phyloP scores from a whole-genome alignment of 2,888 invertebrate genomes.

The Piscicola geometra region DNA sequence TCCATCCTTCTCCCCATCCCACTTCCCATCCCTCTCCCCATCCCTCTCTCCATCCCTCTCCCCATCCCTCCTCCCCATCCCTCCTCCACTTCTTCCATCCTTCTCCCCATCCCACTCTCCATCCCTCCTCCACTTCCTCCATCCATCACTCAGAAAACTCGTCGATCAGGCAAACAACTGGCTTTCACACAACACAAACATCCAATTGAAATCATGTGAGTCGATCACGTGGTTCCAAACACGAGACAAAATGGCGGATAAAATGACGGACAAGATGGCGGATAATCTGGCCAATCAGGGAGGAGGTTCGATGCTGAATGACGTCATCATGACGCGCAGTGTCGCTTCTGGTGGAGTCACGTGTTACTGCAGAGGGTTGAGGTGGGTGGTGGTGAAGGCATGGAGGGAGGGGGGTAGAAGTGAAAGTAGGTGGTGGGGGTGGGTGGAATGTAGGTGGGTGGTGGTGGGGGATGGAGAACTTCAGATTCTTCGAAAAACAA shows the following conservation, averaged over 20 bases:
- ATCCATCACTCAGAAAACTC: slow-evolving; percentile 35
- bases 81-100: background rate
- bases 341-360: background rate
- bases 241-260: background rate
- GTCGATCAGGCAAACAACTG: slow-evolving; percentile 43
- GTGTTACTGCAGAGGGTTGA: slow-evolving; percentile 13
- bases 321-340: slow-evolving; percentile 5
- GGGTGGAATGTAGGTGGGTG: background rate
- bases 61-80: background rate
- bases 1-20: background rate
- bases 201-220: slow-evolving; percentile 41
- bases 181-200: slow-evolving; percentile 40
- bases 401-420: background rate
- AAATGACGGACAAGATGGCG: too few species aligned
- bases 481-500: background rate
- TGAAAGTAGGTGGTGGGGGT: background rate
- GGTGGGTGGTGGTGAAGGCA: background rate
- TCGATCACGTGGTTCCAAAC: slow-evolving; percentile 42
- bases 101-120: background rate
- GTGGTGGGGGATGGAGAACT: background rate
- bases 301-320: background rate
- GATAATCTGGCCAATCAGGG: background rate
- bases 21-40: background rate
- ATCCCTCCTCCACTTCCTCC: background rate
- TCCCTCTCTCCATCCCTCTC: background rate